Conservation (phyloP, 2,113 vertebrate species). For the Podiceps cristatus region DNA sequence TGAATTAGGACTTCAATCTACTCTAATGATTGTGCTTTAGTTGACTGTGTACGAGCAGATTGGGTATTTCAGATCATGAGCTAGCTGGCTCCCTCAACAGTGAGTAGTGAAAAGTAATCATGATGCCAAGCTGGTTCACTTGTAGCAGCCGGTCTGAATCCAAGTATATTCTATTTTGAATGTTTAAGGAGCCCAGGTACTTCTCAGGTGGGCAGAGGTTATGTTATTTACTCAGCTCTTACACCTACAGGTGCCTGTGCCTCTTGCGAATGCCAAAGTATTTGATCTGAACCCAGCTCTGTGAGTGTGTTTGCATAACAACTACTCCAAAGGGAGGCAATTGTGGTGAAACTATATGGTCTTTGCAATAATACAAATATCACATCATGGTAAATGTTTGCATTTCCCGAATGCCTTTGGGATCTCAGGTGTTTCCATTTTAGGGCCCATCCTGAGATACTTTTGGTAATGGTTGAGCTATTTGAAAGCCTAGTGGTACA, state of each 20-base stretch:
- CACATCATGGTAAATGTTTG: neutral
- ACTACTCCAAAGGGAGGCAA: neutral
- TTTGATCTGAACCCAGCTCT: neutral
- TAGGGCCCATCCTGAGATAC: neutral
- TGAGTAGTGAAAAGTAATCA: neutral
- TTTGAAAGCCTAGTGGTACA: neutral
- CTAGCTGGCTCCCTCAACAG: neutral
- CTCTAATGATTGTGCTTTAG: neutral
- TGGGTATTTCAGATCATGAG: neutral
- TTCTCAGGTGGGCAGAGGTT: neutral
- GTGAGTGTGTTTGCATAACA: fast-evolving
- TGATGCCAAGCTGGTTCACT: neutral
- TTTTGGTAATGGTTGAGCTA: neutral
- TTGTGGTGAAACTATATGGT: neutral
- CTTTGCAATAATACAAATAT: neutral
- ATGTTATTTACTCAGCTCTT: neutral
- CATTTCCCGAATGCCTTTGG: neutral
- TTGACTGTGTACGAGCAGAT: neutral
- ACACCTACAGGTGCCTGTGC: neutral
- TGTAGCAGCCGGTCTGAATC: neutral
- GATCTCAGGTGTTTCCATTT: neutral
- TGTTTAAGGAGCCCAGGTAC: neutral
- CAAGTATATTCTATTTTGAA: neutral
- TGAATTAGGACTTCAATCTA: neutral
- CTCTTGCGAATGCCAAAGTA: neutral